Conservation (phyloP, 2,113 vertebrate genomes). For the Sprattus sprattus region DNA sequence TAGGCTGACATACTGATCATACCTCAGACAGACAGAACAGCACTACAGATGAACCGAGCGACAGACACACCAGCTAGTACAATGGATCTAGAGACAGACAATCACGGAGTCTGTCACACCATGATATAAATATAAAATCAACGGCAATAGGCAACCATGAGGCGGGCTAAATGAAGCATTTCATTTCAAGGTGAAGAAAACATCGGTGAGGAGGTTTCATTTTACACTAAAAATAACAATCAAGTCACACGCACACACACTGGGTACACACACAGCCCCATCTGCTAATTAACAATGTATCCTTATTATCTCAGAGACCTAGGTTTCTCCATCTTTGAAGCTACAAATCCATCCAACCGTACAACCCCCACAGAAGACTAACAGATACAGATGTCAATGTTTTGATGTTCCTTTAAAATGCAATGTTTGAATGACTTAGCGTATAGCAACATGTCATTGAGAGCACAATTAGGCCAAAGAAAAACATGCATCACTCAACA, state of each 20-base stretch:
- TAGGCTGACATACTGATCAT: background rate
- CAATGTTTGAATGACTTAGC: background rate
- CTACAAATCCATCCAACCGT: background rate
- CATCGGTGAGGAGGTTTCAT: background rate
- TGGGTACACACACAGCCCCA: background rate
- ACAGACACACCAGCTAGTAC: background rate
- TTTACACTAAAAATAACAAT: conserved; percentile 9
- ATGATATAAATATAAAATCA: background rate
- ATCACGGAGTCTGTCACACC: background rate
- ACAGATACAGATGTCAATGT: background rate
- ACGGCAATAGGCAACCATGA: background rate
- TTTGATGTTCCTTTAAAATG: background rate
- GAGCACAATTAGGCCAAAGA: background rate
- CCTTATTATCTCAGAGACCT: background rate
- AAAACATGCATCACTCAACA: background rate
- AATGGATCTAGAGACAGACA: background rate
- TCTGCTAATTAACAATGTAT: background rate
- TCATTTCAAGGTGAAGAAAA: background rate
- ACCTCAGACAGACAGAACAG: conserved; percentile 18
- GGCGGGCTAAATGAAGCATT: background rate
- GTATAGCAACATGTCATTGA: background rate
- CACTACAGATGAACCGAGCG: background rate
- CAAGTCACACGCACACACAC: background rate
- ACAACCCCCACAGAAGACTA: background rate
- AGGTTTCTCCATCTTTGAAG: background rate